Conservation (phyloP, 2,888 invertebrate species). For the Melipona beecheii region DNA sequence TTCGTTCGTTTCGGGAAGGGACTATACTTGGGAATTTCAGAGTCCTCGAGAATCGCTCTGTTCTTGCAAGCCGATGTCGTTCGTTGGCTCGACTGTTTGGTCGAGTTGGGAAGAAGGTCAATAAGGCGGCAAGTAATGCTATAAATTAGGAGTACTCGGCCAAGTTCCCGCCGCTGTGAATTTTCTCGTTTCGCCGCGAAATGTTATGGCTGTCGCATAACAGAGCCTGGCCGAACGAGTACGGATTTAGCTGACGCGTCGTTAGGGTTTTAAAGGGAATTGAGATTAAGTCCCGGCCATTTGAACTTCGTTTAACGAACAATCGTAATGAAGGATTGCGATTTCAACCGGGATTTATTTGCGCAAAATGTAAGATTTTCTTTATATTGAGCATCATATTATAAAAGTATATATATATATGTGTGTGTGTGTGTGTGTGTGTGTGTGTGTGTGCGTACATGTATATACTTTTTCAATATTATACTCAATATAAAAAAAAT, state of each 20-base stretch:
- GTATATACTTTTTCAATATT: no score
- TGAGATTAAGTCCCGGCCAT: neutral
- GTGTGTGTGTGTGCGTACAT: no score
- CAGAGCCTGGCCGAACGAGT: slow-evolving; percentile 22
- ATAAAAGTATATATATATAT: no score
- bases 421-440: no score
- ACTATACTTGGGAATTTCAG: neutral
- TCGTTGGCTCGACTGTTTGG: neutral
- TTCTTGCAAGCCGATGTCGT: neutral
- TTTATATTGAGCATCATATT: no score
- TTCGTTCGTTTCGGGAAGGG: neutral
- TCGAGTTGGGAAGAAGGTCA: slow-evolving; percentile 16
- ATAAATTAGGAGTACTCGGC: slow-evolving; percentile 21
- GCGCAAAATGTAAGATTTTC: no score
- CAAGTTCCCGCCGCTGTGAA: slow-evolving; percentile 11
- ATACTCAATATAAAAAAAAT: no score
- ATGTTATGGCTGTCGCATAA: slow-evolving; percentile 21
- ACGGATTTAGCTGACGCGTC: slow-evolving; percentile 26
- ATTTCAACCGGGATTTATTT: no score
- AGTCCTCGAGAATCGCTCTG: neutral
- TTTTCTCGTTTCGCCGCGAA: slow-evolving; percentile 6
- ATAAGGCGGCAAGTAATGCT: slow-evolving; percentile 22
- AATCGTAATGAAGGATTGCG: neutral
- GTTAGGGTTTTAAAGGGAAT: slow-evolving; percentile 32
- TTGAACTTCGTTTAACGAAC: neutral